A percentile compares a stretch with the other conserved stretches of the same genome.
Conservation (phyloP, 2,888 invertebrate genomes). For the Stenichneumon culpator region DNA sequence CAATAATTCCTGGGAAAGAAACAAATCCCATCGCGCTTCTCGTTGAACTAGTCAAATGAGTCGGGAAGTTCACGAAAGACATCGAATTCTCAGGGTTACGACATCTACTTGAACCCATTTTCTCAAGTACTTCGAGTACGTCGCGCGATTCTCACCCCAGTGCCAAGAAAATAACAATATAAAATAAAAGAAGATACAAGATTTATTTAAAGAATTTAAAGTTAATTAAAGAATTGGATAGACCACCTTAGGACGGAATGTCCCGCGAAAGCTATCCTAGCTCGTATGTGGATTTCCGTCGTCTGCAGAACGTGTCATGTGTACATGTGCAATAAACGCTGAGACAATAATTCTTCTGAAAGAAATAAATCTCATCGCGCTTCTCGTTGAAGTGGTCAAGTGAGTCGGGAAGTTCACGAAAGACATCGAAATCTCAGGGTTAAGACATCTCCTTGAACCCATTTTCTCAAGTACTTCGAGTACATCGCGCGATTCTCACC, state of each 20-base stretch:
- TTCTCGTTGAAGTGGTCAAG: neutral
- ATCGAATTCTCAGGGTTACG: conserved; percentile 55
- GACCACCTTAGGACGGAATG: neutral
- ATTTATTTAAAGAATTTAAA: too few relatives aligned
- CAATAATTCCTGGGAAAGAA: neutral
- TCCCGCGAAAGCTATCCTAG: neutral
- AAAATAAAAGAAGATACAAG: too few relatives aligned
- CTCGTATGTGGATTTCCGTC: neutral
- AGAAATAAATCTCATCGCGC: neutral
- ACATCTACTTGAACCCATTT: conserved; percentile 48
- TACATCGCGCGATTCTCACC: conserved; percentile 36
- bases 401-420: conserved; percentile 37
- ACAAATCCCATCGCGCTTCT: neutral
- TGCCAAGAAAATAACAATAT: too few relatives aligned
- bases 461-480: conserved; percentile 40
- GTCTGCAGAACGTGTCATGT: neutral
- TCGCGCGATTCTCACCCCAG: conserved; percentile 23
- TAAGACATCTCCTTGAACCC: conserved; percentile 48
- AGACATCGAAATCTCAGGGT: conserved; percentile 53
- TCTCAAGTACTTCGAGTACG: conserved; percentile 33
- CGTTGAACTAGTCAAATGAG: neutral
- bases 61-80: conserved; percentile 41
- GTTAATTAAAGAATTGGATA: neutral
- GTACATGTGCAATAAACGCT: neutral
- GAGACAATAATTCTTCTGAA: neutral